Evolutionary conservation across 2,888 invertebrate species (phyloP).

Genomic region (Chesias legatella): DNA sequence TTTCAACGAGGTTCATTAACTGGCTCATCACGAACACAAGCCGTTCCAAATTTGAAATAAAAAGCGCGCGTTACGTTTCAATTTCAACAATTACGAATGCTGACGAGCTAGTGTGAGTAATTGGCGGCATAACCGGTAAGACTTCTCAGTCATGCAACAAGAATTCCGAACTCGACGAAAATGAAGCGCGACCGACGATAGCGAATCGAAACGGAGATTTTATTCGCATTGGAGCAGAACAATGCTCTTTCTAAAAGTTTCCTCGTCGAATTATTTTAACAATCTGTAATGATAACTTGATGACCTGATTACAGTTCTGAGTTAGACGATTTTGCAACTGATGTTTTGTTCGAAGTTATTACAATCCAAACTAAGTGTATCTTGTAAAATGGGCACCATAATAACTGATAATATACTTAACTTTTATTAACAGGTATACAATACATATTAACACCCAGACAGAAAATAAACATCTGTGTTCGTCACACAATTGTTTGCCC

Average conservation of each 20-base stretch:
- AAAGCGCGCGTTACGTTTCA: conserved; percentile 12
- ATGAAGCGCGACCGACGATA: conserved; percentile 27
- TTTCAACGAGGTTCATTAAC: not conserved
- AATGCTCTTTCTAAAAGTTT: conserved; percentile 8
- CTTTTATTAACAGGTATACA: too few species aligned
- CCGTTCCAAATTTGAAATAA: not conserved
- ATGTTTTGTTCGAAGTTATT: too few species aligned
- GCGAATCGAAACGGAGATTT: conserved; percentile 25
- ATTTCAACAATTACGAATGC: conserved; percentile 20
- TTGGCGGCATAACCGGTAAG: conserved; percentile 39
- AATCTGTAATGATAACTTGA: too few species aligned
- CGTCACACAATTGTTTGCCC: too few species aligned
- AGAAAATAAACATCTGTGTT: too few species aligned
- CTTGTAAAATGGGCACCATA: too few species aligned
- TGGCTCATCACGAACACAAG: not conserved
- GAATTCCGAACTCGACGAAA: conserved; percentile 34
- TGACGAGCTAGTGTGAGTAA: conserved; percentile 29
- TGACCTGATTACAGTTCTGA: too few species aligned
- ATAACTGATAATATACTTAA: too few species aligned
- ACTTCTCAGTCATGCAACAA: conserved; percentile 43
- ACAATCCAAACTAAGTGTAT: too few species aligned
- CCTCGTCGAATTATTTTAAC: not conserved
- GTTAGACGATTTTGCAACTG: too few species aligned
- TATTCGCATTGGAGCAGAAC: conserved; percentile 22
- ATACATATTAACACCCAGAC: too few species aligned